Base-by-base conservation (phyloP, 2,888 invertebrate genomes). In the Synanthedon andrenaeformis region DNA sequence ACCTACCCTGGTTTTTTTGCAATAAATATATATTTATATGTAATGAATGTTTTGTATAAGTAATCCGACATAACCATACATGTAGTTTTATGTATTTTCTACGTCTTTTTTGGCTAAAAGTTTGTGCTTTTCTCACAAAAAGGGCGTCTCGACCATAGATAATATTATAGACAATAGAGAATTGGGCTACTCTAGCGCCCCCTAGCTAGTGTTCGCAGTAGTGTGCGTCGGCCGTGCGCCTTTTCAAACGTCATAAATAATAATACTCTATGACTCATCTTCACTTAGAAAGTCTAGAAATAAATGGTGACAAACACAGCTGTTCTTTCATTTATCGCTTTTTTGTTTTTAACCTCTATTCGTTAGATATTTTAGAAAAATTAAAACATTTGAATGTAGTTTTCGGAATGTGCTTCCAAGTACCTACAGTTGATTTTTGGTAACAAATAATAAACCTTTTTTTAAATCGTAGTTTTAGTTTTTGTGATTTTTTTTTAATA, bases 281-380 rank as follows among this genome's bases (percentile, higher is more conserved):
- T 81, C 85, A 85, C 84, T 81, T 85, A 84, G 84, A 74, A 68
- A 71, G 79, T 72, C 79, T 72, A 81, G 82, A 83, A 80, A 82
- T 81, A 84, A 79, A 82, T 79, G 82, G 80, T 85, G 78, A 84
- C 74, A 79, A 79, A 84, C 82, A 83, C 81, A 80, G 82, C 79
- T 71, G 85, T 74, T 84, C 76, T 86, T 86, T 86, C 81, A 86
- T 85, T 86, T 85, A 77, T 77, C 79, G 85, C 85, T 86, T 86
- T 69, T 84, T 69, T 64, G 65, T 60, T 63, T 68, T 58, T 60
- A 80, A 76, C 82, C 80, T 80, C 56, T 61, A 69, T 76, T 75
- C 65, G 72, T 74, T 67, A 72, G 62, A 66, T 62, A 66, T 60
- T 64, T 62, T 62, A 59, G 65, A 57, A 62, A 67, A 68, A 68